phyloP scores from a whole-genome alignment of 1,140 invertebrate genomes.

The Zaprionus lachaisei region DNA sequence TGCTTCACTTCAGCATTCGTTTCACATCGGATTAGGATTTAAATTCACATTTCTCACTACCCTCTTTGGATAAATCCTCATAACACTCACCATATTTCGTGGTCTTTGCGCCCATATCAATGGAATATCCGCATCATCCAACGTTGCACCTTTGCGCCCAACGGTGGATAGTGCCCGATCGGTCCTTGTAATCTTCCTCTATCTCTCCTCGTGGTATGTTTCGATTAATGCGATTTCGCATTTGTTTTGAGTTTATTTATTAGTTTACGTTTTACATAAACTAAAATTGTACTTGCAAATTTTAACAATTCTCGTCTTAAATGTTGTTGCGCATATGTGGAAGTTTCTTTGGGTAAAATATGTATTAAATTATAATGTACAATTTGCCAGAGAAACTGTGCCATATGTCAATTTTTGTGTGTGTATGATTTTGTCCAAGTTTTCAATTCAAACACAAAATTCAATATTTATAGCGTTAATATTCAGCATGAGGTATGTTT shows the following conservation, averaged over 20 bases:
- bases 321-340: constrained; percentile 32
- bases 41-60: constrained; percentile 40
- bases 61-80: constrained; percentile 53
- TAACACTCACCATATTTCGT: constrained; percentile 55
- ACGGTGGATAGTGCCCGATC: constrained; percentile 69
- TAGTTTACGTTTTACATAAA: constrained; percentile 54
- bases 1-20: constrained; percentile 56
- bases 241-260: constrained; percentile 45
- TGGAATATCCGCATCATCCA: constrained; percentile 62
- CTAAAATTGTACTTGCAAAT: constrained; percentile 31
- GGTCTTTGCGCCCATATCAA: constrained; percentile 63
- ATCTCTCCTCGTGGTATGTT: constrained; percentile 71
- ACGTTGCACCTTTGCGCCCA: constrained; percentile 65
- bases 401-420: constrained; percentile 37
- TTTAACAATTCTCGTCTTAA: constrained; percentile 39
- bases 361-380: constrained; percentile 25
- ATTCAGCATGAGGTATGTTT: constrained; percentile 43
- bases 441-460: constrained; percentile 18
- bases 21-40: constrained; percentile 64
- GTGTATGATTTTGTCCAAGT: constrained; percentile 35
- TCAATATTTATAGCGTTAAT: constrained; percentile 14
- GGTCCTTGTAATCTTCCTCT: constrained; percentile 62
- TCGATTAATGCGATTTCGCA: constrained; percentile 51
- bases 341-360: constrained; percentile 22
- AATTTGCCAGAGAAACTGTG: constrained; percentile 23